Evolutionary conservation across 1,140 invertebrate genomes (phyloP).

Genomic region (Zaprionus kolodkinae): DNA sequence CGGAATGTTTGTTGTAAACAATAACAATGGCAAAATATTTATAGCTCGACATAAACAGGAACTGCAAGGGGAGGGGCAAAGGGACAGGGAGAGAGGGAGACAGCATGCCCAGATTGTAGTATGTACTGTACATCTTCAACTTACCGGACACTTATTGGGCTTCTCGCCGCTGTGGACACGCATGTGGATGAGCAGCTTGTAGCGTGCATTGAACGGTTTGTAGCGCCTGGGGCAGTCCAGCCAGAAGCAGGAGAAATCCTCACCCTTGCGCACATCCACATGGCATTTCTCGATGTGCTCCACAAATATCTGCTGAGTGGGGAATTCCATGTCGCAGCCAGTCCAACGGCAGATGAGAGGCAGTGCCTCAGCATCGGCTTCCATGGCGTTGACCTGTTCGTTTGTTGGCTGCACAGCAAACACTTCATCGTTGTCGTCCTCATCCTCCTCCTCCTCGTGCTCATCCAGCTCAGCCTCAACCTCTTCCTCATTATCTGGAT

Average conservation of each 20-base stretch:
- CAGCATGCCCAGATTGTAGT: too few relatives aligned
- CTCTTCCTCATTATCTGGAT: constrained; percentile 42
- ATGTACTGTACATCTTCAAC: constrained; percentile 73
- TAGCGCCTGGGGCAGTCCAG: constrained; percentile 92
- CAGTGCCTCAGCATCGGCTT: constrained; percentile 36
- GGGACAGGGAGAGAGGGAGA: background rate
- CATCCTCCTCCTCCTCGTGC: constrained; percentile 34
- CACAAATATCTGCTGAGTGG: constrained; percentile 92
- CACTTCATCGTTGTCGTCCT: constrained; percentile 48
- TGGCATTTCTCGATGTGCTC: constrained; percentile 96
- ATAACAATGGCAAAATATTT: constrained; percentile 17
- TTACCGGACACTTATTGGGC: constrained; percentile 97
- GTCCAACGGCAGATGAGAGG: constrained; percentile 91
- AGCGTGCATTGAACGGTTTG: constrained; percentile 97
- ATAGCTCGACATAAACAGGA: constrained; percentile 8
- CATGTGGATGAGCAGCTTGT: constrained; percentile 98
- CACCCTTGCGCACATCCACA: constrained; percentile 92
- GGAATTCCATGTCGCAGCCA: constrained; percentile 91
- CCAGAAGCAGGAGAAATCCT: constrained; percentile 97
- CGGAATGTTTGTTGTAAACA: constrained; percentile 14
- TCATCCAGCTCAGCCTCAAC: constrained; percentile 38
- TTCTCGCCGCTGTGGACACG: constrained; percentile 97
- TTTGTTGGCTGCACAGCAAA: constrained; percentile 36
- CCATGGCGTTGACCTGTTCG: constrained; percentile 25
- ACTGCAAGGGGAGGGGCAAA: background rate